These are phyloP conservation scores for Rhyzopertha dominica DNA, from an alignment of 1,140 invertebrate species.

Conservation along the genomic window DNA sequence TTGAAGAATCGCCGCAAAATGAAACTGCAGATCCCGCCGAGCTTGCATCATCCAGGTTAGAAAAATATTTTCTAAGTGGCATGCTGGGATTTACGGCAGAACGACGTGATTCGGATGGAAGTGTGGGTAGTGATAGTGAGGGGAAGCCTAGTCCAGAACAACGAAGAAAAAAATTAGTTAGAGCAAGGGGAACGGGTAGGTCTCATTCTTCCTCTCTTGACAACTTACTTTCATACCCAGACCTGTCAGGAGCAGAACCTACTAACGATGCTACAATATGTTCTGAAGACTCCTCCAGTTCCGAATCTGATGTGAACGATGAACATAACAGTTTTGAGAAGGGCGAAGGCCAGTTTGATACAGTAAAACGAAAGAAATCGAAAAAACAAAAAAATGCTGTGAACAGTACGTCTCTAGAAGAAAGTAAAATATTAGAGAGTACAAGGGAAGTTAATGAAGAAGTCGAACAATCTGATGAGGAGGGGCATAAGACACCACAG, in stretches of 20 bases:
- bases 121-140: conserved; percentile 78
- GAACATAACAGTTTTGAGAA: conserved; percentile 62
- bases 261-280: conserved; percentile 45
- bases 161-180: conserved; percentile 68
- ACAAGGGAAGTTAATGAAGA: conserved; percentile 46
- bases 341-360: conserved; percentile 70
- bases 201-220: conserved; percentile 76
- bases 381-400: conserved; percentile 52
- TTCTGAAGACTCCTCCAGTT: conserved; percentile 66
- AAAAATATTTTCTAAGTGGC: conserved; percentile 85
- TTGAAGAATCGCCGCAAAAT: conserved; percentile 46
- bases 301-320: conserved; percentile 72
- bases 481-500: conserved; percentile 58
- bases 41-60: conserved; percentile 74
- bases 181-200: conserved; percentile 71
- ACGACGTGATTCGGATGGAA: conserved; percentile 73
- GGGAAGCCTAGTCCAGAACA: conserved; percentile 81
- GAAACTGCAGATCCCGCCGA: conserved; percentile 61
- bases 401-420: conserved; percentile 47
- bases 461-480: conserved; percentile 41
- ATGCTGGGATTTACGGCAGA: conserved; percentile 75
- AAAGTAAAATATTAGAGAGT: conserved; percentile 53
- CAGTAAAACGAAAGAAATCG: conserved; percentile 75
- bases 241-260: conserved; percentile 46
- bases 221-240: conserved; percentile 59